A percentile compares a stretch with the other conserved stretches of the same genome.
These are phyloP conservation scores for Columba livia DNA, from an alignment of 2,113 vertebrate species.

Conservation along the genomic window DNA sequence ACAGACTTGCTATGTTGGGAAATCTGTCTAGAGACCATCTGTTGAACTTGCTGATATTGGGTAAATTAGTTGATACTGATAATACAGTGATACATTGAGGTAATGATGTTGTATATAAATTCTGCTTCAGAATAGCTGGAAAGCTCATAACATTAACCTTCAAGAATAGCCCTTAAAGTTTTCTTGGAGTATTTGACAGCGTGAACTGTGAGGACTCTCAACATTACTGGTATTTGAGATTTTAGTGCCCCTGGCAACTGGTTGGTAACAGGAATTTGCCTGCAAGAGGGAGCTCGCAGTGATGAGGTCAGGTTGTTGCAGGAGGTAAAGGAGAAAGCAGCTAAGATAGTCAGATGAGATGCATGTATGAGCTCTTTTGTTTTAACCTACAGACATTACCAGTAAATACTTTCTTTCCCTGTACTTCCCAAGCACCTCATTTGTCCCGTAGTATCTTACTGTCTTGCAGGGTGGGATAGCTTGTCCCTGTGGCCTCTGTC, in stretches of 20 bases:
- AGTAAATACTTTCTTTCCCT: not conserved
- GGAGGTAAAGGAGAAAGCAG: not conserved
- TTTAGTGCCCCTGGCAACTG: not conserved
- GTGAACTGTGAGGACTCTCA: not conserved
- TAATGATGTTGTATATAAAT: not conserved
- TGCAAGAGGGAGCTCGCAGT: not conserved
- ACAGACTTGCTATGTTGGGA: not conserved
- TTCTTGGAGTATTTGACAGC: not conserved
- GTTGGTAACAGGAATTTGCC: not conserved
- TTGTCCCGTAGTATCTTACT: not conserved
- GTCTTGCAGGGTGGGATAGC: not conserved
- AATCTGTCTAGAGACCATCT: not conserved
- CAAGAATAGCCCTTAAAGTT: not conserved
- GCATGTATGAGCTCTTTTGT: not conserved
- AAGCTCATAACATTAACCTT: not conserved
- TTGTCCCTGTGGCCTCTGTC: not conserved
- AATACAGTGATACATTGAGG: not conserved
- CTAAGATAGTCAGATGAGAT: not conserved
- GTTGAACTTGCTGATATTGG: not conserved
- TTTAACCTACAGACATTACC: not conserved
- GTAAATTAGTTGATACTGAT: not conserved
- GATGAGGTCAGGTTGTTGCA: not conserved
- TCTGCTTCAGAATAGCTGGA: not conserved
- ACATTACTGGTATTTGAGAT: not conserved
- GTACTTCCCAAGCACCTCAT: not conserved